A percentile compares a stretch with the other conserved stretches of the same genome.
Evolutionary conservation across 2,113 vertebrate genomes (phyloP).

Genomic region (Synodontis membranacea): DNA sequence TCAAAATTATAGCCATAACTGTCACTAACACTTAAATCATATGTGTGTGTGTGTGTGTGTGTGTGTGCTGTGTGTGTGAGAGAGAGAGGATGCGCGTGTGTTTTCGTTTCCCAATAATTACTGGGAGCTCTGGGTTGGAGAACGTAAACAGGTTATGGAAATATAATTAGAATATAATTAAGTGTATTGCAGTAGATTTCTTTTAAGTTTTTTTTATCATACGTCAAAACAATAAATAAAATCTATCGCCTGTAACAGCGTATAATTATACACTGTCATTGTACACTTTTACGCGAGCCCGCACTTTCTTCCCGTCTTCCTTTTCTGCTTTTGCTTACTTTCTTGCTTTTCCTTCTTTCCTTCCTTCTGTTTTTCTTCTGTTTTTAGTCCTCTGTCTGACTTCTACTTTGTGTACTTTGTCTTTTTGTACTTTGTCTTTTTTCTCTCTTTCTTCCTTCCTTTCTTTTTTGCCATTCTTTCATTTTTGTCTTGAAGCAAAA

Average conservation of each 20-base stretch:
- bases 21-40: conserved; percentile 36
- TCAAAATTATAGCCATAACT: conserved; percentile 33
- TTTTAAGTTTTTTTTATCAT: neutral
- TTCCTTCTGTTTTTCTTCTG: neutral
- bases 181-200: neutral
- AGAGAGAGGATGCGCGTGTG: no score
- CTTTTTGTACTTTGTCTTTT: no score
- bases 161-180: conserved; percentile 36
- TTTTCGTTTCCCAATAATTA: conserved; percentile 4
- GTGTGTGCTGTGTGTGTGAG: conserved; percentile 8
- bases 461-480: no score
- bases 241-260: neutral
- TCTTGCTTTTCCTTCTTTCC: neutral
- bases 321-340: neutral
- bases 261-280: neutral
- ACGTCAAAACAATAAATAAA: neutral
- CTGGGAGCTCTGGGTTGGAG: neutral
- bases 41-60: neutral
- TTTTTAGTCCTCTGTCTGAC: no score
- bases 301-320: neutral
- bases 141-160: conserved; percentile 24
- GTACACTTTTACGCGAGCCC: neutral
- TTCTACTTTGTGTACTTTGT: no score
- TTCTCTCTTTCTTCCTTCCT: no score
- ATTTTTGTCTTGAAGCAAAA: no score